phyloP scores from a whole-genome alignment of 2,888 invertebrate species.

The Hirtodrosophila confusa region DNA sequence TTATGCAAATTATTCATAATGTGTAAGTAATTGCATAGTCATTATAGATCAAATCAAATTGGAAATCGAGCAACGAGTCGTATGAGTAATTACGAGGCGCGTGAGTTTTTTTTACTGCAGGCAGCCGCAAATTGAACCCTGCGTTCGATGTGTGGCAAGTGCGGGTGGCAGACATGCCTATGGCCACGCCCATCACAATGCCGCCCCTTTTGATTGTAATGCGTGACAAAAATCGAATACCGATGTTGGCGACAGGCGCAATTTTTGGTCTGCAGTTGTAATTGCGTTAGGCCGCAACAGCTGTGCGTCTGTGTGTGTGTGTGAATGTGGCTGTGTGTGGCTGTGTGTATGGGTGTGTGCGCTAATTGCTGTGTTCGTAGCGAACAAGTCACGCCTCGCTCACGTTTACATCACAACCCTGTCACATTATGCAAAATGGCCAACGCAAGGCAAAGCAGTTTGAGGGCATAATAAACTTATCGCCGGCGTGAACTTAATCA shows the following conservation, averaged over 20 bases:
- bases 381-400: constrained; percentile 17
- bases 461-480: constrained; percentile 71
- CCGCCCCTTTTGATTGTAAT: constrained; percentile 25
- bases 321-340: constrained; percentile 4
- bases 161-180: constrained; percentile 21
- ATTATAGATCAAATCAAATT: constrained; percentile 32
- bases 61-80: constrained; percentile 36
- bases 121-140: constrained; percentile 32
- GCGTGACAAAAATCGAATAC: constrained; percentile 71
- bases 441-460: constrained; percentile 32
- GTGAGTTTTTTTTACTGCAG: constrained; percentile 36
- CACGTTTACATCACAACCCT: constrained; percentile 36
- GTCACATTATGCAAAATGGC: constrained; percentile 56
- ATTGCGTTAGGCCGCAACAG: constrained; percentile 64
- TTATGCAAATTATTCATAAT: constrained; percentile 5
- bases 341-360: constrained; percentile 18
- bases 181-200: constrained; percentile 20
- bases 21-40: constrained; percentile 21
- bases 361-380: constrained; percentile 64
- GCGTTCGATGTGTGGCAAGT: constrained; percentile 64
- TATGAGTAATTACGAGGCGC: constrained; percentile 56
- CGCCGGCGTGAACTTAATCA: constrained; percentile 70
- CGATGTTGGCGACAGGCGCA: constrained; percentile 54
- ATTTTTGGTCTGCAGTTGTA: constrained; percentile 63
- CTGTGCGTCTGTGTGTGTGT: constrained; percentile 9